phyloP scores from a whole-genome alignment of 2,113 vertebrate genomes.

The Vombatus ursinus region DNA sequence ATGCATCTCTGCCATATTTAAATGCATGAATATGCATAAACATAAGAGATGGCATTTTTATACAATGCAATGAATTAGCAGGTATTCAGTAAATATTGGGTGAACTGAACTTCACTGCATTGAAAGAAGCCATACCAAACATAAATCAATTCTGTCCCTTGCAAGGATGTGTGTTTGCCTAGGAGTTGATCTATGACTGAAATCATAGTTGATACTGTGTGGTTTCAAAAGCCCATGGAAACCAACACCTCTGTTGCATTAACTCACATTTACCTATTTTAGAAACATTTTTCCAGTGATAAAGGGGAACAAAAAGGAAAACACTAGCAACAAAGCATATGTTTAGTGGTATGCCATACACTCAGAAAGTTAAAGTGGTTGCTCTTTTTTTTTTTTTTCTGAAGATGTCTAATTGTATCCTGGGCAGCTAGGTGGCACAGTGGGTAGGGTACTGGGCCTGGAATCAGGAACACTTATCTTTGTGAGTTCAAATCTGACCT shows the following conservation, averaged over 20 bases:
- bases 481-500: not conserved
- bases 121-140: constrained; percentile 29
- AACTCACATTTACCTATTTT: not conserved
- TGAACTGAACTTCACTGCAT: not conserved
- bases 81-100: not conserved
- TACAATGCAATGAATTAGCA: not conserved
- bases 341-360: constrained; percentile 70
- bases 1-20: constrained; percentile 14
- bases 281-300: constrained; percentile 60
- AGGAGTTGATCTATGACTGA: not conserved
- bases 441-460: not conserved
- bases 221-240: constrained; percentile 45
- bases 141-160: constrained; percentile 4
- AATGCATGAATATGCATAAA: not conserved
- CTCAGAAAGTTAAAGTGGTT: constrained; percentile 66
- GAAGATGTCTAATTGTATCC: constrained; percentile 73
- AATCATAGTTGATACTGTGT: not conserved
- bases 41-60: constrained; percentile 16
- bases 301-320: constrained; percentile 58
- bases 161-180: constrained; percentile 24
- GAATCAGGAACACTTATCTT: not conserved
- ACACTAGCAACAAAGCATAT: constrained; percentile 56
- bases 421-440: not conserved
- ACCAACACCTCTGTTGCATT: constrained; percentile 59
- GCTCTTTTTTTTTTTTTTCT: constrained; percentile 44